phyloP scores from a whole-genome alignment of 2,113 vertebrate genomes.

The Osmerus mordax region DNA sequence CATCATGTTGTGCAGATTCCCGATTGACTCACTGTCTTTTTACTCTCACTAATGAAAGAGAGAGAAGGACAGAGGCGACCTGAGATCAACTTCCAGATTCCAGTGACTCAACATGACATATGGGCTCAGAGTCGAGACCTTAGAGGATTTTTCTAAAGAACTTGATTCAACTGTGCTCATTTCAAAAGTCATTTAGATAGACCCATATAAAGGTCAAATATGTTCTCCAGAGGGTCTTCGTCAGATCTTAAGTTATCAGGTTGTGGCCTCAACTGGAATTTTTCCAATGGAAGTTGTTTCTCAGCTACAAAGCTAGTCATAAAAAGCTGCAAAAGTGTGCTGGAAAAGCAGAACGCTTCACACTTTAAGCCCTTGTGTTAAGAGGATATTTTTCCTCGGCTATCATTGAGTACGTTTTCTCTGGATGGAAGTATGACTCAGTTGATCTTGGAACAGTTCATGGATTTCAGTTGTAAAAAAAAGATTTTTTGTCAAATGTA shows the following conservation, averaged over 20 bases:
- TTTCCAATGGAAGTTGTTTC: no score
- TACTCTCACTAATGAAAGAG: no score
- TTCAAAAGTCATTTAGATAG: neutral
- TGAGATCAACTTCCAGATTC: neutral
- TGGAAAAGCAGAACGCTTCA: constrained; percentile 8
- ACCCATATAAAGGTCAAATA: neutral
- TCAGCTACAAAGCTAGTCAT: neutral
- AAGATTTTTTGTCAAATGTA: constrained; percentile 25
- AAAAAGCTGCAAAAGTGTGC: constrained; percentile 23
- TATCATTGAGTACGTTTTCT: constrained; percentile 35
- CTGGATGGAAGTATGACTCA: constrained; percentile 47
- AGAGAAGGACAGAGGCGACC: neutral
- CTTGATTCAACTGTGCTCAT: neutral
- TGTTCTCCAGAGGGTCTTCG: constrained; percentile 31
- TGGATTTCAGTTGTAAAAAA: constrained; percentile 33
- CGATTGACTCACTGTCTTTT: no score
- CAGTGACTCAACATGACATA: neutral
- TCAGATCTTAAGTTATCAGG: neutral
- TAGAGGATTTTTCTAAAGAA: neutral
- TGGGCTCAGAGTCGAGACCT: neutral
- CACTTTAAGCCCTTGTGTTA: constrained; percentile 39
- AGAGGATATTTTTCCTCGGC: constrained; percentile 32
- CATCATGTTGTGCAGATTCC: no score
- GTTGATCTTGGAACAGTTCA: constrained; percentile 37
- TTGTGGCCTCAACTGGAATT: no score